Base-by-base conservation (phyloP, 2,113 vertebrate genomes). In the Sapajus apella region DNA sequence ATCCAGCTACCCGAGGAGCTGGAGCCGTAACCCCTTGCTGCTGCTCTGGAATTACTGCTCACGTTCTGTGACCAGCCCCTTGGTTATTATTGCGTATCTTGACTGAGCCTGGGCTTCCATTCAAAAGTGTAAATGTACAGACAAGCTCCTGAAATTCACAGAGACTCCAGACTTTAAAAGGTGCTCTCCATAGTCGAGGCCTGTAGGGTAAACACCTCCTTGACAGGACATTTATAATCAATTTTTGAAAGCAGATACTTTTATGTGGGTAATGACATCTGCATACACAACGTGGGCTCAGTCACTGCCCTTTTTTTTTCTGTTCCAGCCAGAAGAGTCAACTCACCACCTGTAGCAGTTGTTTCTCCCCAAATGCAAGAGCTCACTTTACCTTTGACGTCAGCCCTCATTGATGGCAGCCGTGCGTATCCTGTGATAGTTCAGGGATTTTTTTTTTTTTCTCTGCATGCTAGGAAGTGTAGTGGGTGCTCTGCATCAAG, bases 381-480 rank as follows among this genome's bases (percentile, higher is more conserved):
- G 96, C 88, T 99, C 77, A 98, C 98, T 52, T 92, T 98, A 55
- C 99, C 99, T 40, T 94, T 98, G 89, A 97, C 96, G 3, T 98
- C 97, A 4, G 97, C 98, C 56, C 98, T 98, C 96, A 98, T 99
- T 0, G 98, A 99, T 70, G 99, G 99, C 97, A 99, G 98, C 94
- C 97, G 99, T 99, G 98, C 35, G 99, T 99, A 98, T 75, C 85
- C 47, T 43, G 72, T 7, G 35, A 27, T 27, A 6, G 12, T 40
- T 61, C 0, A 20, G 18, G 45, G 85, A 27, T 23, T 32, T 37
- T 9, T 64, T 43, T 43, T 55, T 56, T 55, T 56, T 95, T 10
- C 35, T 91, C 14, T n/a, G 3, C 2, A 8, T 25, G 6, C 43
- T 9, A 4, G 5, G 17, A 91, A 64, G 21, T 35, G 58, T 47